Evolutionary conservation across 1,140 invertebrate genomes (phyloP).

Genomic region (Eciton burchellii): DNA sequence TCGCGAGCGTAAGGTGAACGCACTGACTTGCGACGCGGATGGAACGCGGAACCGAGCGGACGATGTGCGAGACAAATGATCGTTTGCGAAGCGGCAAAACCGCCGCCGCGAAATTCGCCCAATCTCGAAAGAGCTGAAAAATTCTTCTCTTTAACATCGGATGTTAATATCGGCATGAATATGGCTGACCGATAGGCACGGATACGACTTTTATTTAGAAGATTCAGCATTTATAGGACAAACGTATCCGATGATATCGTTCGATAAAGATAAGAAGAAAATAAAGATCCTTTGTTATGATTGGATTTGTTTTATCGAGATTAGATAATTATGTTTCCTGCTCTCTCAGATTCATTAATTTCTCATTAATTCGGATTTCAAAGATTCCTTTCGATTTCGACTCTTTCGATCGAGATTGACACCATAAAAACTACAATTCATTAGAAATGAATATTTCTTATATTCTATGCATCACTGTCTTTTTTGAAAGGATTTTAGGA

Average conservation of each 20-base stretch:
- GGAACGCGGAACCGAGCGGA: slow-evolving; percentile 83
- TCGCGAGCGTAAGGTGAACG: slow-evolving; percentile 82
- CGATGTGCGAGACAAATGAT: slow-evolving; percentile 83
- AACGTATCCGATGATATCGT: too few relatives aligned
- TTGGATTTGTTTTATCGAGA: neutral
- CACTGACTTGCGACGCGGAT: slow-evolving; percentile 83
- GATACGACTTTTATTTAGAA: too few relatives aligned
- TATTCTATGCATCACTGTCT: too few relatives aligned
- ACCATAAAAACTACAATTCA: neutral
- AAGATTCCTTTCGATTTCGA: neutral
- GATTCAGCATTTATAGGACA: too few relatives aligned
- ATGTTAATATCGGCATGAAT: too few relatives aligned
- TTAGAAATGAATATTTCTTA: neutral
- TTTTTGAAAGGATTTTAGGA: too few relatives aligned
- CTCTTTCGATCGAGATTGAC: neutral
- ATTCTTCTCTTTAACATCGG: neutral
- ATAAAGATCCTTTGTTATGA: too few relatives aligned
- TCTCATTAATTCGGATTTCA: slow-evolving; percentile 5
- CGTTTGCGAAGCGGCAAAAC: slow-evolving; percentile 78
- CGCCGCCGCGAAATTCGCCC: slow-evolving; percentile 38
- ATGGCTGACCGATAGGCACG: too few relatives aligned
- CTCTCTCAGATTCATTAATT: neutral
- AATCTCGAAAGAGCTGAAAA: slow-evolving; percentile 40
- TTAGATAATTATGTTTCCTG: neutral
- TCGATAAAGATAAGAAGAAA: too few relatives aligned